Evolutionary conservation across 2,888 invertebrate species (phyloP).

Genomic region (Hybos culiciformis): DNA sequence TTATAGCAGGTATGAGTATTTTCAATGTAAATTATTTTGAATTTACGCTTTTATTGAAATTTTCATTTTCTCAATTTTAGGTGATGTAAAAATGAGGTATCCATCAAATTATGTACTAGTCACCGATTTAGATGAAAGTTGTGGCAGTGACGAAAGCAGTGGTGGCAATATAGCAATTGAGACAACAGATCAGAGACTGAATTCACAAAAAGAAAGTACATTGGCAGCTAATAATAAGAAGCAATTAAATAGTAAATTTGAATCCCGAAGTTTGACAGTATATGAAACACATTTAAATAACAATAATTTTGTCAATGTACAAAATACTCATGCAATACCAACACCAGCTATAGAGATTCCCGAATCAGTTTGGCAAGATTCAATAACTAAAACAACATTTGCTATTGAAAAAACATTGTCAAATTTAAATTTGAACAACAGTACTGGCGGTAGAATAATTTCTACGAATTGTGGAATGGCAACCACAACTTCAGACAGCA

Average conservation of each 20-base stretch:
- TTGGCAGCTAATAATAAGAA: slow-evolving; percentile 7
- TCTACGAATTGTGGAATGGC: not conserved
- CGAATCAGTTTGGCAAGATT: slow-evolving; percentile 63
- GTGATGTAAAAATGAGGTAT: slow-evolving; percentile 89
- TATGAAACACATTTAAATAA: slow-evolving; percentile 28
- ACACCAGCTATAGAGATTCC: slow-evolving; percentile 47
- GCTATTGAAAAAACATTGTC: not conserved
- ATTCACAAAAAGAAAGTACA: too few relatives aligned
- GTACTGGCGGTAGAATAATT: not conserved
- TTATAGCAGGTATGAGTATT: slow-evolving; percentile 32
- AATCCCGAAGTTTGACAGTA: slow-evolving; percentile 5
- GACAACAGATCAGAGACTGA: not conserved
- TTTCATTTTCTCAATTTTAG: slow-evolving; percentile 38
- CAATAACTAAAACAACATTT: slow-evolving; percentile 32
- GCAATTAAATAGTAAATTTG: slow-evolving; percentile 3
- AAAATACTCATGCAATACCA: slow-evolving; percentile 36
- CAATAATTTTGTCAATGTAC: slow-evolving; percentile 31
- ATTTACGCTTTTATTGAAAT: slow-evolving; percentile 4
- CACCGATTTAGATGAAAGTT: slow-evolving; percentile 76
- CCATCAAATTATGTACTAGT: slow-evolving; percentile 88
- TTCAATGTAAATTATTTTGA: not conserved
- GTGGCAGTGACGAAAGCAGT: not conserved
- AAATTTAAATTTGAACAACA: not conserved
- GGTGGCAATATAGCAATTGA: not conserved
- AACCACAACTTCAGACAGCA: slow-evolving; percentile 6